phyloP scores from a whole-genome alignment of 2,888 invertebrate species.

The Ophioninae sp. region DNA sequence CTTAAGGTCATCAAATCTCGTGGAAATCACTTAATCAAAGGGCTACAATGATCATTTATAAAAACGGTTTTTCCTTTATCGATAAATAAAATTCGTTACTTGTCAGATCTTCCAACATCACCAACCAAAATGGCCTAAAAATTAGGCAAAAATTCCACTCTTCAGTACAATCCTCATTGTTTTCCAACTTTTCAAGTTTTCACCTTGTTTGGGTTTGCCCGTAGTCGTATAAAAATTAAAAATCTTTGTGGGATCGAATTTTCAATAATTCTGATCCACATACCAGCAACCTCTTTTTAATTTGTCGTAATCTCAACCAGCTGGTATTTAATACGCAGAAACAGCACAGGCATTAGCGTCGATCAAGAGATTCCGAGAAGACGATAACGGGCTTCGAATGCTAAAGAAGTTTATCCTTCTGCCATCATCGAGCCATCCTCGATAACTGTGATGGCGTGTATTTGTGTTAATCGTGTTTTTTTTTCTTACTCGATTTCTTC shows the following conservation, averaged over 20 bases:
- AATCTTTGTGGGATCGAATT: too few species aligned
- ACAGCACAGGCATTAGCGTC: conserved; percentile 64
- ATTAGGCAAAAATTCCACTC: too few species aligned
- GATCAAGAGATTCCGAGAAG: conserved; percentile 67
- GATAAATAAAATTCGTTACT: too few species aligned
- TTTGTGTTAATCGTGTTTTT: conserved; percentile 38
- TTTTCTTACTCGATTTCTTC: conserved; percentile 38
- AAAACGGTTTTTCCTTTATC: too few species aligned
- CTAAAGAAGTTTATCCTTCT: conserved; percentile 55
- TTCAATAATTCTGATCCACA: not conserved
- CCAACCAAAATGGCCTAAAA: too few species aligned
- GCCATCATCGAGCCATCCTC: conserved; percentile 27
- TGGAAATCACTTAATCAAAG: conserved; percentile 27
- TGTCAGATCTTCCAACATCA: too few species aligned
- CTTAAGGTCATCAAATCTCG: not conserved
- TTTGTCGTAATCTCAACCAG: not conserved
- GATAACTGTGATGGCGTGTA: conserved; percentile 55
- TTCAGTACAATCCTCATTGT: too few species aligned
- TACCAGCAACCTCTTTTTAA: too few species aligned
- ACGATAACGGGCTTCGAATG: conserved; percentile 59
- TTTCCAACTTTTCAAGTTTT: too few species aligned
- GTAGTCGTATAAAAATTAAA: too few species aligned
- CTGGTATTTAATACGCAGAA: conserved; percentile 50
- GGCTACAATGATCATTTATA: not conserved
- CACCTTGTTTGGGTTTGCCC: too few species aligned